phyloP scores from a whole-genome alignment of 2,113 vertebrate species.

The Rhinoderma darwinii region DNA sequence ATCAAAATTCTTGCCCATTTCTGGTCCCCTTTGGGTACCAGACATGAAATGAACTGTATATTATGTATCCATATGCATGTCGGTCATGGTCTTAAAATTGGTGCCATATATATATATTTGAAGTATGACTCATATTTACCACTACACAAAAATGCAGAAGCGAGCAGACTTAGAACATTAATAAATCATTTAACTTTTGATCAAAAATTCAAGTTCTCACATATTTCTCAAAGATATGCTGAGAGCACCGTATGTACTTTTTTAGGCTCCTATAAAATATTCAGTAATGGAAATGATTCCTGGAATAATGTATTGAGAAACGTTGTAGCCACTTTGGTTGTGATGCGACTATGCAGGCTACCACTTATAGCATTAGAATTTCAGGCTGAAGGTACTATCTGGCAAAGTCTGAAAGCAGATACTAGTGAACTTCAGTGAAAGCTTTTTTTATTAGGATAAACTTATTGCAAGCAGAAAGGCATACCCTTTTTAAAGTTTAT shows the following conservation, averaged over 20 bases:
- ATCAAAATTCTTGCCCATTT: too few species aligned
- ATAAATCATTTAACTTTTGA: slow-evolving; percentile 25
- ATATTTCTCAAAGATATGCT: slow-evolving; percentile 1
- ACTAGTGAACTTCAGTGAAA: background rate
- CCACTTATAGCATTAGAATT: background rate
- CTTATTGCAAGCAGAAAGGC: too few species aligned
- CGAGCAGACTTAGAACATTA: background rate
- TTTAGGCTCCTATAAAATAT: slow-evolving; percentile 12
- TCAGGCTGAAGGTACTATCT: background rate
- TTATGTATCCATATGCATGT: background rate
- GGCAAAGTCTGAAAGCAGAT: background rate
- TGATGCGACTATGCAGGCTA: background rate
- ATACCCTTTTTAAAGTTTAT: too few species aligned
- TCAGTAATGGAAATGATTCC: slow-evolving; percentile 19
- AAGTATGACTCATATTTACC: background rate
- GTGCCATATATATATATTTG: background rate
- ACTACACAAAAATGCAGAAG: background rate
- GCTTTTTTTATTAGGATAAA: too few species aligned
- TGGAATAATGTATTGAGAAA: background rate
- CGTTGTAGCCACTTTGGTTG: background rate
- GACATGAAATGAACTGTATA: background rate
- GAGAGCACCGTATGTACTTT: background rate
- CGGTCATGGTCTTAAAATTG: background rate
- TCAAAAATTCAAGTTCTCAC: slow-evolving; percentile 26
- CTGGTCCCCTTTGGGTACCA: too few species aligned